Evolutionary conservation across 1,140 invertebrate genomes (phyloP).

Genomic region (Marisa cornuarietis): DNA sequence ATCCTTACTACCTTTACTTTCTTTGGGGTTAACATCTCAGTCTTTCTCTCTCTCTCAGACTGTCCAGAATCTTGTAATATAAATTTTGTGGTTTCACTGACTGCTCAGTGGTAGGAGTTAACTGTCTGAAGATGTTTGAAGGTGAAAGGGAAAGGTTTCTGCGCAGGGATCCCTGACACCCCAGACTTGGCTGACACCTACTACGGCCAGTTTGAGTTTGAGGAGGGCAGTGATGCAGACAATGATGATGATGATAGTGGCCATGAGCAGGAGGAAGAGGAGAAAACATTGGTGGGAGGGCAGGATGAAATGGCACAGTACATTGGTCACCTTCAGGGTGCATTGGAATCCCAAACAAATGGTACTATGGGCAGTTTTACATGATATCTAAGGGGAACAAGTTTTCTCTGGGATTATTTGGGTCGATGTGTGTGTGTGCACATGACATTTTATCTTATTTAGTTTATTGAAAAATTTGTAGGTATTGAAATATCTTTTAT

Average conservation of each 20-base stretch:
- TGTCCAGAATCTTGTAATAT: no score
- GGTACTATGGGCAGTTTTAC: slow-evolving; percentile 1
- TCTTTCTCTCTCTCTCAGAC: no score
- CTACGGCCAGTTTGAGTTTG: slow-evolving; percentile 63
- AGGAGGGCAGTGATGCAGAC: slow-evolving; percentile 42
- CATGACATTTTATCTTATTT: no score
- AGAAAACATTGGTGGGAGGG: slow-evolving; percentile 29
- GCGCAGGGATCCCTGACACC: slow-evolving; percentile 61
- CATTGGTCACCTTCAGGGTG: slow-evolving; percentile 55
- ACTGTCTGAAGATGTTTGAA: no score
- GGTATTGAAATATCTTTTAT: no score
- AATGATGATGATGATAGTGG: slow-evolving; percentile 30
- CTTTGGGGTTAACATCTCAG: not conserved
- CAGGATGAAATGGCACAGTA: slow-evolving; percentile 54
- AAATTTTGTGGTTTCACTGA: no score
- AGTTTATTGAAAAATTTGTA: no score
- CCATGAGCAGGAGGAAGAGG: slow-evolving; percentile 33
- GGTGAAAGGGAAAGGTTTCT: not conserved
- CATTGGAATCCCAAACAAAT: slow-evolving; percentile 37
- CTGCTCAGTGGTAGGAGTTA: no score
- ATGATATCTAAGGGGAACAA: no score
- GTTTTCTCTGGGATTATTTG: no score
- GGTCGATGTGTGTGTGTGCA: no score
- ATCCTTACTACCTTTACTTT: not conserved
- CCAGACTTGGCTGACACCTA: slow-evolving; percentile 63